Evolutionary conservation across 2,113 vertebrate species (phyloP).

Genomic region (Tautogolabrus adspersus): DNA sequence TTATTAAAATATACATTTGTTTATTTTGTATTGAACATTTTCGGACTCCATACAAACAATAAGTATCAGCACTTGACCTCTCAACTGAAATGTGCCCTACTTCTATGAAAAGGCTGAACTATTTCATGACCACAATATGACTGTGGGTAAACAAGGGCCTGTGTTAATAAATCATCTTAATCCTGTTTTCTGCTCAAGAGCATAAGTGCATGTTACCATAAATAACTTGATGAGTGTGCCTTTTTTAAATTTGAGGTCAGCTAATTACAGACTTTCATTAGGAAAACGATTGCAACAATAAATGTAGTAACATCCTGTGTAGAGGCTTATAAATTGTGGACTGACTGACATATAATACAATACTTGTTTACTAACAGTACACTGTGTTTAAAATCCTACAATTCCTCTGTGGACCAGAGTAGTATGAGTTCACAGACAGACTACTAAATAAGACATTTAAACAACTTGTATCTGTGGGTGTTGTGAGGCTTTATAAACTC

Average conservation of each 20-base stretch:
- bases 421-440: not conserved
- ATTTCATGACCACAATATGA: not conserved
- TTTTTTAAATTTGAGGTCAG: not conserved
- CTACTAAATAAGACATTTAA: not conserved
- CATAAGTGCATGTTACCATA: not conserved
- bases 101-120: not conserved
- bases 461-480: not conserved
- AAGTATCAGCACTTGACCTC: not conserved
- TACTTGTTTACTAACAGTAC: not conserved
- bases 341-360: not conserved
- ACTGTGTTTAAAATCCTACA: not conserved
- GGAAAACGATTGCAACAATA: not conserved
- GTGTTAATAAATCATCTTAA: conserved; percentile 5
- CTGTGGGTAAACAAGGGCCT: not conserved
- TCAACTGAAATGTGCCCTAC: not conserved
- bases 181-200: not conserved
- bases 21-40: no score
- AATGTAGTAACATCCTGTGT: not conserved
- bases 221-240: not conserved
- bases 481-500: not conserved
- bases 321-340: not conserved
- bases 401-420: not conserved
- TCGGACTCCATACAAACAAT: not conserved
- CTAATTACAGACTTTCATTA: not conserved
- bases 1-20: no score